Evolutionary conservation across 2,888 invertebrate genomes (phyloP), one percentile per base, ranked within the genome.

Genomic region (Odontothrips loti): DNA sequence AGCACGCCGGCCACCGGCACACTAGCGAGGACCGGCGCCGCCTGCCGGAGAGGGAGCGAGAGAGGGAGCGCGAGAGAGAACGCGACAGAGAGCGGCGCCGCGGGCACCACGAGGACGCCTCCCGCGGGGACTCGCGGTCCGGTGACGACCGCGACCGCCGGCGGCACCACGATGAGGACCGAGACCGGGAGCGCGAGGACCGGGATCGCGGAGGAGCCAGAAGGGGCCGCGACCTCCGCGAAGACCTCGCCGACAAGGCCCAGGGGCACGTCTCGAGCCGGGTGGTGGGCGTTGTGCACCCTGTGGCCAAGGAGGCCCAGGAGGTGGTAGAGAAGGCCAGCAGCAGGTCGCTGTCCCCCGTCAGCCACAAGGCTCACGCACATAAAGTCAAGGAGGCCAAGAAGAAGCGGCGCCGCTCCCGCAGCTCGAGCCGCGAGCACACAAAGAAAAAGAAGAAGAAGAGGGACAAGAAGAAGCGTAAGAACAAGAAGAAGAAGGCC

Each of bases 361-460:
- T 23, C 68, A 58, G 58, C 58, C 68, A 68, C 68, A 68, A 68
- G 68, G 68, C 68, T 11, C 58, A 58, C n/a, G 68, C 68, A 6
- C 58, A 58, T 23, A 68, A 68, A 23, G 58, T 58, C 0, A 68
- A 68, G 68, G 68, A 68, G 23, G 68, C 68, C 68, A 68, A 68
- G 68, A 68, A 68, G 68, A 68, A 23, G 68, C 68, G 68, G 23
- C 68, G 23, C 23, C 68, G 68, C 23, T 68, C 68, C n/a, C 68
- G 68, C 68, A 68, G 68, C 63, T 51, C 75, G 43, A 80, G 34
- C 80, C 82, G 81, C 81, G 82, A 23, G 82, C 82, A 11, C 83
- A 83, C 58, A 82, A 80, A 63, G 82, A 63, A 43, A 84, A 84
- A 48, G 82, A 80, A 63, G 82, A 82, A 83, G 83, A 80, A 82